These are phyloP conservation scores for Holotrichia oblita DNA, from an alignment of 1,140 invertebrate species.

Conservation along the genomic window DNA sequence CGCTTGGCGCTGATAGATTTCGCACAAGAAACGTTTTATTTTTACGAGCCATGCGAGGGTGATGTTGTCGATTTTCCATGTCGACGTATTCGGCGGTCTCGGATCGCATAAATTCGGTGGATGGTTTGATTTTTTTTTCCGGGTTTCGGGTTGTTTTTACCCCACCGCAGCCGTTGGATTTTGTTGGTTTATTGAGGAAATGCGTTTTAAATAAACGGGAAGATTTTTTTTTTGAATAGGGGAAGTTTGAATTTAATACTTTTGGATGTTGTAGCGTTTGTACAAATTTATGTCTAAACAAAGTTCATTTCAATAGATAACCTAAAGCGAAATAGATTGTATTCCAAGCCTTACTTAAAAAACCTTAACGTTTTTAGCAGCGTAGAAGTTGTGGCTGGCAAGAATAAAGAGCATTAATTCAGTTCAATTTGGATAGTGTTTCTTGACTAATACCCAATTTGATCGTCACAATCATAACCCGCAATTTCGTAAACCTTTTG, in stretches of 20 bases:
- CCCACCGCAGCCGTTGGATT: not conserved
- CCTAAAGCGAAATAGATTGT: not conserved
- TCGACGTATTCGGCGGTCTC: not conserved
- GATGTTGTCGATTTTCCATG: conserved; percentile 30
- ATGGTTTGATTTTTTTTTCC: not conserved
- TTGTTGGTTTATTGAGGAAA: conserved; percentile 33
- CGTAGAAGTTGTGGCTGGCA: too few species aligned
- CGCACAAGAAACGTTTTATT: conserved; percentile 43
- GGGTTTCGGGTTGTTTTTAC: not conserved
- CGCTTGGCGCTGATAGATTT: conserved; percentile 45
- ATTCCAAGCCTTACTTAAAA: not conserved
- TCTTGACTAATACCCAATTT: too few species aligned
- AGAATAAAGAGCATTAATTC: too few species aligned
- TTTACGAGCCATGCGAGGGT: conserved; percentile 26
- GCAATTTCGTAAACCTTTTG: too few species aligned
- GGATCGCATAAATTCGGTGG: conserved; percentile 2
- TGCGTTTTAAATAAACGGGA: conserved; percentile 23
- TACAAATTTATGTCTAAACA: not conserved
- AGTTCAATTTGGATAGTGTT: too few species aligned
- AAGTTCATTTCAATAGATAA: not conserved
- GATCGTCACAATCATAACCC: too few species aligned
- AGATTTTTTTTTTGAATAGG: not conserved
- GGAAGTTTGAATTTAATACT: conserved; percentile 1
- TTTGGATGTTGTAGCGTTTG: not conserved
- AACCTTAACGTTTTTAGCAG: not conserved